phyloP scores from a whole-genome alignment of 2,113 vertebrate genomes.

The Fregata magnificens region DNA sequence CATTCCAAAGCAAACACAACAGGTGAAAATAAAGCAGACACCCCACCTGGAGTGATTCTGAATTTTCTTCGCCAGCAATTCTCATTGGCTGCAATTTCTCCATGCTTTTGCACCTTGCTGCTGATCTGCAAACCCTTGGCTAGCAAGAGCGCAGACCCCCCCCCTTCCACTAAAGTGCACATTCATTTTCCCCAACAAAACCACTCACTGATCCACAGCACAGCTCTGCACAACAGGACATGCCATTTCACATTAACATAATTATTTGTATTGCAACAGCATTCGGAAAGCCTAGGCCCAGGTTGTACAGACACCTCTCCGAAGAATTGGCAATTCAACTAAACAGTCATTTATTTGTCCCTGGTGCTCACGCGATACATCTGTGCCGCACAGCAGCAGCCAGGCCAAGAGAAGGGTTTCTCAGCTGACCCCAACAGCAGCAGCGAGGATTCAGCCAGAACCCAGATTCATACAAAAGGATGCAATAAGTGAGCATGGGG shows the following conservation, averaged over 20 bases:
- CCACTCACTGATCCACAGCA: neutral
- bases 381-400: neutral
- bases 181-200: neutral
- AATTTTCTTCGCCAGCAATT: neutral
- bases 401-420: neutral
- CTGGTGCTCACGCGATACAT: neutral
- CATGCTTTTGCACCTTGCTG: neutral
- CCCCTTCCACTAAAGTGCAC: neutral
- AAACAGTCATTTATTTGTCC: neutral
- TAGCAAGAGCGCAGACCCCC: neutral
- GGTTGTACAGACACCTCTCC: accelerated
- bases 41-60: neutral
- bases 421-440: neutral
- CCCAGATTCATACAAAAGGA: neutral
- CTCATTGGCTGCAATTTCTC: neutral
- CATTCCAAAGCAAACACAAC: neutral
- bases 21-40: neutral
- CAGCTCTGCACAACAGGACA: neutral
- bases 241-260: neutral
- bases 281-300: neutral
- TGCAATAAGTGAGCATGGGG: neutral
- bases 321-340: no score
- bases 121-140: neutral
- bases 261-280: neutral
- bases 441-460: neutral